A percentile compares a stretch with the other conserved stretches of the same genome.
phyloP scores from a whole-genome alignment of 2,113 vertebrate genomes.

The Globicephala melas region DNA sequence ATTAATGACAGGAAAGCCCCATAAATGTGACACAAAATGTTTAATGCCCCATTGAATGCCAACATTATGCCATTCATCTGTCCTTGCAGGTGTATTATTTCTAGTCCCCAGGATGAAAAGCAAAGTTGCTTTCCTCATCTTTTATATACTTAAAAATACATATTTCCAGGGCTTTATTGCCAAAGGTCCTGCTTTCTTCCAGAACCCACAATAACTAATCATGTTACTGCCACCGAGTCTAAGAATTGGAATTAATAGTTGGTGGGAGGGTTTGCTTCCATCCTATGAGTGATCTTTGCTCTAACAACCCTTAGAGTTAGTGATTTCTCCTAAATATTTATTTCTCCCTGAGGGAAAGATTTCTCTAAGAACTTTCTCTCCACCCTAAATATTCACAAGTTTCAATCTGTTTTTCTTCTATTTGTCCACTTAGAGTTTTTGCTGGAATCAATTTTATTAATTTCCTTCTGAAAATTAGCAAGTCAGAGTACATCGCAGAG shows the following conservation, averaged over 20 bases:
- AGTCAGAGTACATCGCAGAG: constrained; percentile 65
- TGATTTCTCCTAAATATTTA: constrained; percentile 76
- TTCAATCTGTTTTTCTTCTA: constrained; percentile 66
- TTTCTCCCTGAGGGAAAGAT: constrained; percentile 72
- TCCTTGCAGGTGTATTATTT: constrained; percentile 86
- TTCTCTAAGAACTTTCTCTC: constrained; percentile 72
- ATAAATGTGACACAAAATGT: constrained; percentile 78
- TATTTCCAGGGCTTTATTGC: constrained; percentile 77
- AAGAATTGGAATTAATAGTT: constrained; percentile 69
- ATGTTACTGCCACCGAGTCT: constrained; percentile 72
- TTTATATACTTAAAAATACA: constrained; percentile 81
- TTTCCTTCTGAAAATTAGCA: constrained; percentile 68
- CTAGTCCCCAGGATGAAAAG: constrained; percentile 81
- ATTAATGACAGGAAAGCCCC: constrained; percentile 82
- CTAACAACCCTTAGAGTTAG: constrained; percentile 73
- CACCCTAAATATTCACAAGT: constrained; percentile 65
- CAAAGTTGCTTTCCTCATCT: constrained; percentile 76
- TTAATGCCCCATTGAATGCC: constrained; percentile 79
- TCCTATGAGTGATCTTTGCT: constrained; percentile 67
- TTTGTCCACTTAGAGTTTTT: constrained; percentile 70
- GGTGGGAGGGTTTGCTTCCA: constrained; percentile 64
- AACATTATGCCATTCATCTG: constrained; percentile 83
- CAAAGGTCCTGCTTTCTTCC: constrained; percentile 76
- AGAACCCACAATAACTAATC: constrained; percentile 82
- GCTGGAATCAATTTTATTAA: constrained; percentile 64